Evolutionary conservation across 2,797 vertebrate genomes (phyloP).

Genomic region (Sebastiscus tertius): DNA sequence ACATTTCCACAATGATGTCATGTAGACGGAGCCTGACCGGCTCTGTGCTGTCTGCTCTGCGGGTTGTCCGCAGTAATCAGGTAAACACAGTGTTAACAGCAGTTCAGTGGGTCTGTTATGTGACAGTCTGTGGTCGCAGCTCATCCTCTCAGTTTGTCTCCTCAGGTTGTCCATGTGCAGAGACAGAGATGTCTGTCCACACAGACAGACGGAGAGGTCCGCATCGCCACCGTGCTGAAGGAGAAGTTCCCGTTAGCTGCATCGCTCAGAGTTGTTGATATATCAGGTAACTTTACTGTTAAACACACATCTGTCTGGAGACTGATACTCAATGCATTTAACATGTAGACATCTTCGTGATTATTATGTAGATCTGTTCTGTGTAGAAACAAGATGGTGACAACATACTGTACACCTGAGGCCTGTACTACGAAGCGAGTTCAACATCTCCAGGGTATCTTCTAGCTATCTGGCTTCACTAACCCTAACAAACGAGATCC

Average conservation of each 20-base stretch:
- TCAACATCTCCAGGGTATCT: no score
- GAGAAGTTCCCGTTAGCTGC: slow-evolving; percentile 89
- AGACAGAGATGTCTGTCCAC: slow-evolving; percentile 80
- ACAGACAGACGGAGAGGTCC: slow-evolving; percentile 85
- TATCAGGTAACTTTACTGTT: slow-evolving; percentile 83
- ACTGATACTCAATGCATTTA: neutral
- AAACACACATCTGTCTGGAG: neutral
- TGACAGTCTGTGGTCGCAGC: neutral
- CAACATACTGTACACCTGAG: neutral
- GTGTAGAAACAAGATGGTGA: neutral
- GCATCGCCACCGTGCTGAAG: slow-evolving; percentile 81
- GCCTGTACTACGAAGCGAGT: no score
- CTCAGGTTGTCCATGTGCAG: slow-evolving; percentile 51
- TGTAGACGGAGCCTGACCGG: slow-evolving; percentile 20
- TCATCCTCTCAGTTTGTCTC: neutral
- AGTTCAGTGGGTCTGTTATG: neutral
- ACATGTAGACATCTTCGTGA: neutral
- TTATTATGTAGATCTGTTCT: neutral
- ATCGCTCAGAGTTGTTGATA: slow-evolving; percentile 89
- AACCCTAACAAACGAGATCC: no score
- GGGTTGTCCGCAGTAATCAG: slow-evolving; percentile 42
- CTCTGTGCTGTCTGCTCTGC: slow-evolving; percentile 40
- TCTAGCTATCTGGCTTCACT: no score
- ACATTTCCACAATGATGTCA: slow-evolving; percentile 27
- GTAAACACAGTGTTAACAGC: slow-evolving; percentile 44